Percentiles rank a stretch among this genome's conserved stretches.
Conservation (phyloP, 2,797 vertebrate genomes). For the Sciaenops ocellatus region DNA sequence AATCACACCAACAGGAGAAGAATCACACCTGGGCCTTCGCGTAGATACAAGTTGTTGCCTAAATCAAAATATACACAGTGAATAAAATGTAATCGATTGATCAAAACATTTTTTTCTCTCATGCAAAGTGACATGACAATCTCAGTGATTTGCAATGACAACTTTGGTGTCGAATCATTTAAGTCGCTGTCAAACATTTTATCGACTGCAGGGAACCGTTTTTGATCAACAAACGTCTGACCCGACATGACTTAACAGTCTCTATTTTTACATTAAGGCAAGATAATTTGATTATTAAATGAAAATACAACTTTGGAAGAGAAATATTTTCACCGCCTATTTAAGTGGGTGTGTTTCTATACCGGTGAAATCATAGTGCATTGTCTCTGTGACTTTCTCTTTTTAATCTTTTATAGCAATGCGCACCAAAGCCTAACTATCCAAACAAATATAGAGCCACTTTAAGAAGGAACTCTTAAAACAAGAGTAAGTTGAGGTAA, state of each 20-base stretch:
- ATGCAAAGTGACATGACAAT: constrained; percentile 16
- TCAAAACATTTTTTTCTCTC: constrained; percentile 7
- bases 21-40: constrained; percentile 16
- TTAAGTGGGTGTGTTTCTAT: constrained; percentile 4
- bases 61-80: constrained; percentile 35
- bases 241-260: constrained; percentile 48
- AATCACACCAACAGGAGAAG: constrained; percentile 28
- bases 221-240: constrained; percentile 9
- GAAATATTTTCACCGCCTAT: constrained; percentile 1
- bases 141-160: constrained; percentile 30
- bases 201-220: constrained; percentile 14
- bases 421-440: constrained; percentile 14
- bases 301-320: constrained; percentile 23
- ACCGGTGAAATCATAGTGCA: constrained; percentile 14
- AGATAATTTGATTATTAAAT: constrained; percentile 34
- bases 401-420: constrained; percentile 22
- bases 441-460: constrained; percentile 22
- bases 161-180: constrained; percentile 40
- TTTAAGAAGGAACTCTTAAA: constrained; percentile 28
- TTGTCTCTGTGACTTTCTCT: background rate
- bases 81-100: background rate
- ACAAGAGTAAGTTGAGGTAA: constrained; percentile 52
- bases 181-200: constrained; percentile 11
- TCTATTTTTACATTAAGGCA: constrained; percentile 62
- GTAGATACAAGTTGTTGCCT: background rate